Evolutionary conservation across 2,888 invertebrate genomes (phyloP), one percentile per base, ranked within the genome.

Genomic region (Myathropa florea): DNA sequence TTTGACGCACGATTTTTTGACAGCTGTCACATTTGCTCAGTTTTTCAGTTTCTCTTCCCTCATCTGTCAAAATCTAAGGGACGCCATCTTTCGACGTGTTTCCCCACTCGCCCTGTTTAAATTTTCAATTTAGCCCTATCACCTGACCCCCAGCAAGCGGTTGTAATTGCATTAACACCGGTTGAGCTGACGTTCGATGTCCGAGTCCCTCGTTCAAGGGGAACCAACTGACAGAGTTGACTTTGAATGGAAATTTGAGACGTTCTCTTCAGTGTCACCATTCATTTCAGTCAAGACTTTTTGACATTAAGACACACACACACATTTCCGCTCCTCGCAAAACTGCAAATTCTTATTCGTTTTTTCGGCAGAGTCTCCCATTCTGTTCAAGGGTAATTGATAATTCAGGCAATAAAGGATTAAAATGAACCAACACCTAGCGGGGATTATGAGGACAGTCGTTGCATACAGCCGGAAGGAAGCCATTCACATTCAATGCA

Each of bases 151-250:
- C 14, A 28, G 21, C 33, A 57, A 68, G 36, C 14, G 36, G 46
- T 57, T 57, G 70, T 78, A 78, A 78, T 78, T 64, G 61, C 63
- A 78, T 78, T 78, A 78, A 71, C 78, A 71, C 57, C 61, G 60
- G 33, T 61, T 60, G 53, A 68, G 39, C 53, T 46, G 67, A 67
- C 53, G 60, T 67, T 68, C 36, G 36, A 36, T 67, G n/a, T 23
- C 18, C 18, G 46, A 18, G 0, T 18, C 46, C 46, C 46, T 7
- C 7, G 7, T 18, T 18, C 33, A 33, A 30, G 30, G 18, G 46
- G 18, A 4, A 7, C 6, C 24, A 9, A 21, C 23, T 23, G 6
- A 7, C 10, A 53, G 76, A 76, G 18, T 12, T 61, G 12, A 57
- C 57, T 57, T 2, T 57, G 23, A 57, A 57, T 24, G 6, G 23